Evolutionary conservation across 2,797 vertebrate species (phyloP).

Genomic region (Diglossa cyanea): DNA sequence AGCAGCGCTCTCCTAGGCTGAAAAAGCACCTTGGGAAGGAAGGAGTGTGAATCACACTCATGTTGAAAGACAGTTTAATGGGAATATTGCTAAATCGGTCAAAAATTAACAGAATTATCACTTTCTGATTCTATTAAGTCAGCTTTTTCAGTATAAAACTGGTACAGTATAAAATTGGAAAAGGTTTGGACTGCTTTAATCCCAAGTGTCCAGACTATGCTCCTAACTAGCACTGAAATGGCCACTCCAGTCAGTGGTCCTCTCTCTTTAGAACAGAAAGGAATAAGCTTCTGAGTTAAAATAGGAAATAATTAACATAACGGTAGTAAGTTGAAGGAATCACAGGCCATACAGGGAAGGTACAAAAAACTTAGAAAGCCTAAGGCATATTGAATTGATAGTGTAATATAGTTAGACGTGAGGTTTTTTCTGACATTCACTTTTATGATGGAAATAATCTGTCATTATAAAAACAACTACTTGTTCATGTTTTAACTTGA

Average conservation of each 20-base stretch:
- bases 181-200: neutral
- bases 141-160: neutral
- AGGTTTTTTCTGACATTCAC: neutral
- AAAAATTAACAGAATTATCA: neutral
- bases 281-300: neutral
- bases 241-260: neutral
- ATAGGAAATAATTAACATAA: neutral
- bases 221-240: neutral
- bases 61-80: neutral
- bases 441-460: neutral
- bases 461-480: neutral
- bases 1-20: neutral
- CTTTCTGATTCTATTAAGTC: neutral
- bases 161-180: neutral
- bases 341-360: neutral
- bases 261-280: neutral
- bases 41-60: too few relatives aligned
- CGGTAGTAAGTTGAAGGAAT: neutral
- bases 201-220: neutral
- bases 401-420: fast-evolving
- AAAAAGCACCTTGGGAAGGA: neutral
- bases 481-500: neutral
- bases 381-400: neutral
- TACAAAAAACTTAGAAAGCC: neutral
- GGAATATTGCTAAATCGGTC: neutral